Base-by-base conservation (phyloP, 2,113 vertebrate genomes). In the Ploceus nigricollis region DNA sequence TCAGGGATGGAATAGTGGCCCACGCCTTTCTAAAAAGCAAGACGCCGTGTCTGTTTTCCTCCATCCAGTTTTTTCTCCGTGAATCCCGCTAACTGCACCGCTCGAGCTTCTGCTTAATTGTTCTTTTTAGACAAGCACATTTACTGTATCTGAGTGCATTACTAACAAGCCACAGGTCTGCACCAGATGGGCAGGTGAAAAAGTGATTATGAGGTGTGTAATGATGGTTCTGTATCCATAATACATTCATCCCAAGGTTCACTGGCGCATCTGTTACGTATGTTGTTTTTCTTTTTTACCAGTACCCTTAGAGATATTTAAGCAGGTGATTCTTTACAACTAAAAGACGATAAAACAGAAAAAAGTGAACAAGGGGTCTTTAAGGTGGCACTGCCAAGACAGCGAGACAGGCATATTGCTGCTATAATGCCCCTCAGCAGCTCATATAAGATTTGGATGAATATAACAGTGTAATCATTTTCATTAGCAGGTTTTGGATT, bases 161-260 rank as follows among this genome's bases (percentile, higher is more conserved):
- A 68, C 88, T 97, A 97, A 97, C 97, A 98, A 98, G 93, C 87
- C 82, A 97, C 96, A 97, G 98, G 95, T 97, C 97, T 97, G 86
- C 87, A 98, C 89, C 97, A 98, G 98, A 97, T 98, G 98, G 98
- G 97, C 97, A 98, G 98, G 97, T 98, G 98, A 98, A 98, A 96
- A 97, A 97, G 95, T 98, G 97, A 98, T 98, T 97, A 97, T 96
- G 97, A 98, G 95, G 95, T 98, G 97, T 98, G 95, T 93, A 95
- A 82, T 89, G 96, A 95, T 94, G 92, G 76, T 86, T 98, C 84
- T 95, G 77, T 97, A 93, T 94, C 94, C 93, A 79, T 93, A 94
- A 98, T 96, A 96, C 97, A 96, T 79, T 90, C 94, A 96, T 97
- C 96, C 96, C 98, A 90, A 93, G 97, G 97, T 98, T 97, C 95